Conservation (phyloP, 2,113 vertebrate genomes). For the Aegotheles bennettii region DNA sequence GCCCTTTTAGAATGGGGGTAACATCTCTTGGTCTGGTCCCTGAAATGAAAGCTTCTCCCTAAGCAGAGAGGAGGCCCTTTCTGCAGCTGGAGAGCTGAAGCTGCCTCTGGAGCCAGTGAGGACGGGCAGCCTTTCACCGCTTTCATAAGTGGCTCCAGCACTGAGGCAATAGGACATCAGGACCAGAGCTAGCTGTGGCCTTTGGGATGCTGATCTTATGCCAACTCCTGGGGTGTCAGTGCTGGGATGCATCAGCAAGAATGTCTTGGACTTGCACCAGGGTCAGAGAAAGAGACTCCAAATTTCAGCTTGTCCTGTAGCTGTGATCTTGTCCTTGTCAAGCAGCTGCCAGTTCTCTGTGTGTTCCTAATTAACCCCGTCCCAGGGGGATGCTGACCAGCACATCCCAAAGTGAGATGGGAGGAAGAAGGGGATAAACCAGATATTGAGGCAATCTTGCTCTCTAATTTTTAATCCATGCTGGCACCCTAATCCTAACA, state of each 20-base stretch:
- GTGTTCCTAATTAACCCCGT: slow-evolving; percentile 1
- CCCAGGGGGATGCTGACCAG: neutral
- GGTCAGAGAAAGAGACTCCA: neutral
- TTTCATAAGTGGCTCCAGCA: neutral
- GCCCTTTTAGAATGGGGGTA: neutral
- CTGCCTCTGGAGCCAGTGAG: neutral
- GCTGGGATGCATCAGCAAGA: neutral
- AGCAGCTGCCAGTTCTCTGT: neutral
- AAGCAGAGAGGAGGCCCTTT: neutral
- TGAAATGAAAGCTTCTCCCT: neutral
- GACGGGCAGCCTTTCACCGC: neutral
- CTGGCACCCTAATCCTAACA: neutral
- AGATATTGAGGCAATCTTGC: neutral
- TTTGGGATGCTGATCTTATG: neutral
- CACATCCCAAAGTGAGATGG: neutral
- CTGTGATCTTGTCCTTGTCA: neutral
- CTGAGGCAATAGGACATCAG: neutral
- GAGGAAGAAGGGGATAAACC: neutral
- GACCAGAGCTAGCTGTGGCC: neutral
- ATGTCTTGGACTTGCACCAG: neutral
- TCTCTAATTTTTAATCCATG: slow-evolving; percentile 25
- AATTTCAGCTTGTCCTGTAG: neutral
- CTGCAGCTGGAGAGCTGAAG: neutral
- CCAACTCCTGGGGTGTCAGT: neutral
- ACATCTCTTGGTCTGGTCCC: neutral